Base-by-base conservation (phyloP, 1,140 invertebrate genomes). In the Drosophila obscura region DNA sequence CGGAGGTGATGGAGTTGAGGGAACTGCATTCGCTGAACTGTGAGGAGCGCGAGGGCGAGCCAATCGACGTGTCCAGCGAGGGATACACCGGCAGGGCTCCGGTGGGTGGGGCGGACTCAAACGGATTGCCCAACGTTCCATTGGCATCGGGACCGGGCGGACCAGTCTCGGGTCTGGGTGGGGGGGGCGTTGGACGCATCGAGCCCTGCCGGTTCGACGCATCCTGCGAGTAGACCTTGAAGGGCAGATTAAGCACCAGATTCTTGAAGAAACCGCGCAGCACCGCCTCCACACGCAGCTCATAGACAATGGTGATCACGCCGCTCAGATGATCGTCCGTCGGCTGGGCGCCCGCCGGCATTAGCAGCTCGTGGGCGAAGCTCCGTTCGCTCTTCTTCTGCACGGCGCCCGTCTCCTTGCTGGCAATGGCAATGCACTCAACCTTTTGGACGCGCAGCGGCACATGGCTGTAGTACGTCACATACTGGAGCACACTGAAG, bases 211-310 rank as follows among this genome's bases (percentile, higher is more conserved):
- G 35, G 4, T 59, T 52, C 2, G 76, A 71, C 5, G 60, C 56
- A 56, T 90, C 90, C 72, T 80, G 76, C 1, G 87, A 89, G 31
- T 90, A 91, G 4, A 91, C 80, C 56, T 82, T 90, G 46, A 92
- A 82, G 8, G 90, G 91, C 43, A 92, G 73, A 63, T 90, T 85
- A 6, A 90, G 67, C 50, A 90, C 73, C 51, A 92, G 44, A 74
- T 92, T 92, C 58, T 92, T 92, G 49, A 91, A 92, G 57, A 92
- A 91, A 5, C 90, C 91, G 2, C 85, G 71, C 41, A 92, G 31
- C n/a, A 92, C 88, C 4, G 88, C 91, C 57, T 92, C 91, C 11
- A 92, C 83, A 4, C 88, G 77, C 39, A 91, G 59, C 48, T 91
- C 87, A 59, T 92, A 92, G 2, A 73, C 63, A 28, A 92, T 91